Conservation (phyloP, 2,888 invertebrate genomes). For the Dynastes hyllus region DNA sequence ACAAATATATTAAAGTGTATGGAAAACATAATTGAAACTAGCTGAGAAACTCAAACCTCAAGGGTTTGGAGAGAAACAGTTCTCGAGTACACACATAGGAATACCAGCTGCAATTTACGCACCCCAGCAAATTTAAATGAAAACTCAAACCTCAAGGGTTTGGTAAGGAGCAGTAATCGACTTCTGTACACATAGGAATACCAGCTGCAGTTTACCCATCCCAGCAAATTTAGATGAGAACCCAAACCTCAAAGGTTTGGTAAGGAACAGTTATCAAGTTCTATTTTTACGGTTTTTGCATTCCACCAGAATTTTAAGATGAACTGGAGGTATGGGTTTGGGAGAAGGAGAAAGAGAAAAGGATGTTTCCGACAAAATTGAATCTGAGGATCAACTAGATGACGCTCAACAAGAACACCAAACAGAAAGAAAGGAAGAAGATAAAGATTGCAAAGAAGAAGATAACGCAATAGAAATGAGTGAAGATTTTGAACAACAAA, state of each 20-base stretch:
- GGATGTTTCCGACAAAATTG: conserved; percentile 95
- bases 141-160: too few relatives aligned
- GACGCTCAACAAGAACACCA: conserved; percentile 89
- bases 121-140: too few relatives aligned
- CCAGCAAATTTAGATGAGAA: conserved; percentile 76
- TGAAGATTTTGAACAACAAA: conserved; percentile 93
- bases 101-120: conserved; percentile 64
- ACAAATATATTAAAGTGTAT: conserved; percentile 64
- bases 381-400: conserved; percentile 93
- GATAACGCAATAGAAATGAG: conserved; percentile 97
- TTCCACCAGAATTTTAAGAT: conserved; percentile 88
- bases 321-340: conserved; percentile 88
- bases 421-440: conserved; percentile 77
- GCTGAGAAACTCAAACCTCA: conserved; percentile 54
- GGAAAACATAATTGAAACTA: conserved; percentile 58
- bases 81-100: too few relatives aligned
- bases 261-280: conserved; percentile 60
- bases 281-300: conserved; percentile 86
- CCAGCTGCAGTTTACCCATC: too few relatives aligned
- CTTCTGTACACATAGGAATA: too few relatives aligned
- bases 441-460: conserved; percentile 88
- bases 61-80: too few relatives aligned
- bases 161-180: too few relatives aligned
- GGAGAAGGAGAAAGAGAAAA: conserved; percentile 95
- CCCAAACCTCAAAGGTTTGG: conserved; percentile 61